Percentiles rank a stretch among this genome's conserved stretches.
Evolutionary conservation across 2,113 vertebrate genomes (phyloP).

Genomic region (Brevimyrus niger): DNA sequence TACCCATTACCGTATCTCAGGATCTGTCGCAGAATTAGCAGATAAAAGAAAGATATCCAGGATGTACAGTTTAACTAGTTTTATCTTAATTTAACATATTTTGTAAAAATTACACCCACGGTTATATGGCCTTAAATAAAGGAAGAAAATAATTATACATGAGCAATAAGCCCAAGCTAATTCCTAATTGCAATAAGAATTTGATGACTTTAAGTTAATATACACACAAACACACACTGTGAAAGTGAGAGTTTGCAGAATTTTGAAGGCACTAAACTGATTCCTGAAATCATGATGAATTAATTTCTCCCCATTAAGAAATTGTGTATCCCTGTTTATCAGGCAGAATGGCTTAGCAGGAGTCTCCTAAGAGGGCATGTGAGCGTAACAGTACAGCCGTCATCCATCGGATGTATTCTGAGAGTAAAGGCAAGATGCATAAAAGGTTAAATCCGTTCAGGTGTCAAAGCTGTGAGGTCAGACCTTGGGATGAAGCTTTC

Average conservation of each 20-base stretch:
- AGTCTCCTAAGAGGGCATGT: not conserved
- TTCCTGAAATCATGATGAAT: not conserved
- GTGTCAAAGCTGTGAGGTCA: not conserved
- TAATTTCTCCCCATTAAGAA: not conserved
- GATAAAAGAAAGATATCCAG: not conserved
- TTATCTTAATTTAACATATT: not conserved
- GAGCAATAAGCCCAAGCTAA: not conserved
- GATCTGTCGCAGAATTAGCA: not conserved
- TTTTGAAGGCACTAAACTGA: not conserved
- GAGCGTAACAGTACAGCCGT: not conserved
- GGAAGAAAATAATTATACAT: not conserved
- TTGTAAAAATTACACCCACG: not conserved
- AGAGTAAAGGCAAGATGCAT: not conserved
- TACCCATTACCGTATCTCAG: not conserved
- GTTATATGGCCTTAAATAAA: not conserved
- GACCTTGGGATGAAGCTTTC: not conserved
- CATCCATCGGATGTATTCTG: not conserved
- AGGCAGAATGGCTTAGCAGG: not conserved
- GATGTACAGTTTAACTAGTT: not conserved
- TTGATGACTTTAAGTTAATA: not conserved
- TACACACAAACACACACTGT: not conserved
- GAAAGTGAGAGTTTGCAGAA: not conserved
- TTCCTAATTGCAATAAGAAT: too few relatives aligned
- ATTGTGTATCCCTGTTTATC: not conserved
- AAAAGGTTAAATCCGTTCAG: not conserved